Conservation (phyloP, 2,888 invertebrate species). For the Ctenicera cuprea region DNA sequence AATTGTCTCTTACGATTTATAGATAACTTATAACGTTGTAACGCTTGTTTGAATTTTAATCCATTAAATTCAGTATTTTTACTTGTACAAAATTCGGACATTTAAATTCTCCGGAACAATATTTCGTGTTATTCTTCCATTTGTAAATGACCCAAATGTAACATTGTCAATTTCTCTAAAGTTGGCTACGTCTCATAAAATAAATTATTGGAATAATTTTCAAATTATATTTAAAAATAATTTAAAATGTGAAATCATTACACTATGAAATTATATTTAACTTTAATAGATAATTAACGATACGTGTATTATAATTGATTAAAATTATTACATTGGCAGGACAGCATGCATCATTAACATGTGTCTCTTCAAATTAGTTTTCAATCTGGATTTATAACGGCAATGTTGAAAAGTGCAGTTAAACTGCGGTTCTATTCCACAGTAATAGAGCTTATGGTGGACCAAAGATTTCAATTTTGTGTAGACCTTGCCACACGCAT, state of each 20-base stretch:
- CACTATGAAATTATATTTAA: background rate
- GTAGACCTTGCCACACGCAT: slow-evolving; percentile 29
- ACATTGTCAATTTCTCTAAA: background rate
- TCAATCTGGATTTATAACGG: slow-evolving; percentile 41
- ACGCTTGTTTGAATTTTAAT: slow-evolving; percentile 18
- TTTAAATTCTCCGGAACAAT: background rate
- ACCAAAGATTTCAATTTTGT: slow-evolving; percentile 12
- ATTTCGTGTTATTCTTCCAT: background rate
- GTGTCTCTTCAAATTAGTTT: slow-evolving; percentile 21
- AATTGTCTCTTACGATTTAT: slow-evolving; percentile 1
- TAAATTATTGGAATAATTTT: too few species aligned
- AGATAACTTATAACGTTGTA: slow-evolving; percentile 20
- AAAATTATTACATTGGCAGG: background rate
- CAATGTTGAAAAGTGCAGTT: slow-evolving; percentile 54
- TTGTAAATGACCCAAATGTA: background rate
- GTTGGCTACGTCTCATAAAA: background rate
- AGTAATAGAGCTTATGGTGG: slow-evolving; percentile 56
- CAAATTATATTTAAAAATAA: too few species aligned
- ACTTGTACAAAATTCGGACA: slow-evolving; percentile 19
- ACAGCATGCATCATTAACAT: background rate
- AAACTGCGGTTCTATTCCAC: slow-evolving; percentile 61
- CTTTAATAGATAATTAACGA: background rate
- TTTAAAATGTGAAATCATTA: too few species aligned
- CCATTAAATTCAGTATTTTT: background rate
- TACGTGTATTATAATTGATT: background rate